phyloP scores from a whole-genome alignment of 2,797 vertebrate genomes.

The Sebastes itinus region DNA sequence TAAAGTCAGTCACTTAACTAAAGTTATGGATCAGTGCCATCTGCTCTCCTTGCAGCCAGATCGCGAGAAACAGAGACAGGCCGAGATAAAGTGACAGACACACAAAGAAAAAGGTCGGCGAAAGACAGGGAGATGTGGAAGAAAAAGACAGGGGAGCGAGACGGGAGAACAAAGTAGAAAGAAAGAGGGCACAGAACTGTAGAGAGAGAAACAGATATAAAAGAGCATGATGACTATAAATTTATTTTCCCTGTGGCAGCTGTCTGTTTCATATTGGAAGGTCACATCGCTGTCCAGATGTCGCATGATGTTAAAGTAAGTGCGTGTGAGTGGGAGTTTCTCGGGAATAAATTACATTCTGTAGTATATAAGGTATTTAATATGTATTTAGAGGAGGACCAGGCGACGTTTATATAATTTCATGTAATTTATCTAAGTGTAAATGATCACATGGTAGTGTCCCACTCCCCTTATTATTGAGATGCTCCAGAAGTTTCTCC shows the following conservation, averaged over 20 bases:
- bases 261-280: constrained; percentile 46
- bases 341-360: constrained; percentile 38
- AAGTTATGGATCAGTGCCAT: constrained; percentile 71
- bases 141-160: neutral
- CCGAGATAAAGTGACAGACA: constrained; percentile 30
- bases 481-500: neutral
- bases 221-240: constrained; percentile 35
- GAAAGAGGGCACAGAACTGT: neutral
- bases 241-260: constrained; percentile 46
- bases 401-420: neutral
- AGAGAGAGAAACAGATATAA: constrained; percentile 5
- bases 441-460: neutral
- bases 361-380: neutral
- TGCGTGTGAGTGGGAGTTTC: constrained; percentile 21
- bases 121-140: neutral
- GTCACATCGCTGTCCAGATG: constrained; percentile 55
- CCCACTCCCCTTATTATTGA: neutral
- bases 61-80: constrained; percentile 27
- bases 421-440: neutral
- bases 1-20: constrained; percentile 61
- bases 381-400: neutral
- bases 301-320: constrained; percentile 44
- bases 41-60: constrained; percentile 54
- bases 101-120: constrained; percentile 21
- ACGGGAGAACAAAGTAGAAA: constrained; percentile 3